Percentiles rank a stretch among this genome's conserved stretches.
Evolutionary conservation across 2,888 invertebrate genomes (phyloP).

Genomic region (Campaea margaritaria): DNA sequence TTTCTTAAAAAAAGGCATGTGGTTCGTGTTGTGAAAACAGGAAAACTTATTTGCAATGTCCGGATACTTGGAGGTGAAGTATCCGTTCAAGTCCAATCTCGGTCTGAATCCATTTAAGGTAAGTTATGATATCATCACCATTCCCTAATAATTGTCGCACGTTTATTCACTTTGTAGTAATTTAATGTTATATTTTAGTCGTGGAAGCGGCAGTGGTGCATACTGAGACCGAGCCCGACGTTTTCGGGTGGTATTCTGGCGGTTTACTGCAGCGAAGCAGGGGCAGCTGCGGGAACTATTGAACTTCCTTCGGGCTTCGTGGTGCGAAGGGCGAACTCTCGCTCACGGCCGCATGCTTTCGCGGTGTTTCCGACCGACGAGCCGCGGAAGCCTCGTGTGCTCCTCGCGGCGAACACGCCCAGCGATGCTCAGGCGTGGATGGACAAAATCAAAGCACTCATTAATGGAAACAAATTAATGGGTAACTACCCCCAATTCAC

Average conservation of each 20-base stretch:
- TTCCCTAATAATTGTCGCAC: neutral
- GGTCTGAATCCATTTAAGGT: constrained; percentile 88
- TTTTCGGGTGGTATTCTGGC: constrained; percentile 83
- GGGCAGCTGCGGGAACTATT: constrained; percentile 77
- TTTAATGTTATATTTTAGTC: constrained; percentile 70
- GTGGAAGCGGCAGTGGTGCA: constrained; percentile 88
- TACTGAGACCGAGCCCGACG: constrained; percentile 83
- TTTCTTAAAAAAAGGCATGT: constrained; percentile 38
- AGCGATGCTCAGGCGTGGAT: constrained; percentile 89
- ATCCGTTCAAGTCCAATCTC: constrained; percentile 85
- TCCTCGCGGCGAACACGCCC: constrained; percentile 87
- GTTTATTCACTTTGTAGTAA: constrained; percentile 2
- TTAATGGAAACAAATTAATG: constrained; percentile 68
- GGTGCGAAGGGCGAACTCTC: constrained; percentile 87
- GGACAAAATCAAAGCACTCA: constrained; percentile 84
- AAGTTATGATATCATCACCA: constrained; percentile 48
- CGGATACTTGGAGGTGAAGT: constrained; percentile 87
- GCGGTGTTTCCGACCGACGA: constrained; percentile 86
- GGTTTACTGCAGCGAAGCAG: constrained; percentile 83
- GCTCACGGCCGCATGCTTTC: constrained; percentile 88
- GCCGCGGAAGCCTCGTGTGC: constrained; percentile 86
- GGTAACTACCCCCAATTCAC: constrained; percentile 50
- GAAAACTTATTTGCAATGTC: constrained; percentile 60
- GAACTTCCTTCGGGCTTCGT: constrained; percentile 85
- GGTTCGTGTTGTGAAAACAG: constrained; percentile 34